Evolutionary conservation across 2,888 invertebrate species (phyloP), one percentile per base, ranked within the genome.

Genomic region (Mesoligia furuncula): DNA sequence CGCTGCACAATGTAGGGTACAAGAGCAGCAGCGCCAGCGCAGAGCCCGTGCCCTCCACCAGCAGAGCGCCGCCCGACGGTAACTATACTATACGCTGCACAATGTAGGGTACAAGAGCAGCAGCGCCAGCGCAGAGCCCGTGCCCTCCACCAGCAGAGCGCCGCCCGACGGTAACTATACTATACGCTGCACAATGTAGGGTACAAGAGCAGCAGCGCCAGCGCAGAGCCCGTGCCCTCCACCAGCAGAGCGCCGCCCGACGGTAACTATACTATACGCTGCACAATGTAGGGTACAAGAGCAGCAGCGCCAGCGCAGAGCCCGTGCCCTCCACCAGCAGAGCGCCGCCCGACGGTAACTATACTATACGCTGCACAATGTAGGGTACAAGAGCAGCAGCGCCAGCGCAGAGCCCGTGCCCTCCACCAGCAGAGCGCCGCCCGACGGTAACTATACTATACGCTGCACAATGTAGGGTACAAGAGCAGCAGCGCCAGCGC

Each of bases 1-100:
- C 13, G 45, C 48, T 51, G 20, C 20, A 9, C 51, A 8, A 7
- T 20, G 51, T 20, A 8, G 51, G 20, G 20, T 20, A 51, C 61
- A 94, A 94, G 76, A 92, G 91, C 75, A 92, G 92, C 75, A 89
- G 89, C 75, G 88, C 90, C n/a, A 91, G 92, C 77, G 88, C 88
- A 0, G 92, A 93, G 54, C 92, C 93, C 1, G 82, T 80, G 0
- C 36, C 92, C 27, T 81, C 91, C 73, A 88, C 91, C 79, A 89
- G 91, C 81, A 6, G 88, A 31, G 88, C 69, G 68, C 74, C 68
- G 20, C 72, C 64, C 1, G 4, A 0, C 20, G 62, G 62, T 62
- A 62, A 31, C 17, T 15, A 59, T 59, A 0, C 17, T 11, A 48
- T 13, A 45, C 13, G 45, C 48, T 51, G 20, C 20, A 9, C 51